phyloP scores from a whole-genome alignment of 2,888 invertebrate genomes.

The Coelopa pilipes region DNA sequence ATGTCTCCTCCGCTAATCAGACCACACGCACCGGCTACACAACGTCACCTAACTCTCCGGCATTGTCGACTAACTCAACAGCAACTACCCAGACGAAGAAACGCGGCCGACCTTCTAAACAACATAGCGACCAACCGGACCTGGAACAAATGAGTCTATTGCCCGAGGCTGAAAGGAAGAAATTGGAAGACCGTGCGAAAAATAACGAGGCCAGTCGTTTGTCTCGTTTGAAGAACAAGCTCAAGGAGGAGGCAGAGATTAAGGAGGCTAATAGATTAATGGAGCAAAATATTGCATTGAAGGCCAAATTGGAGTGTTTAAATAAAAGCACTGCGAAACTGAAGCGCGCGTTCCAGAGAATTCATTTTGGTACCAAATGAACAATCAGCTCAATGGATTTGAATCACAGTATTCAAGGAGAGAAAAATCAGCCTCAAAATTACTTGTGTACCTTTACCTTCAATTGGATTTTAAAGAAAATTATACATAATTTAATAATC shows the following conservation, averaged over 20 bases:
- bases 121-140: slow-evolving; percentile 62
- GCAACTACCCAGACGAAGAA: slow-evolving; percentile 41
- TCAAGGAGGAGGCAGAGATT: slow-evolving; percentile 55
- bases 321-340: slow-evolving; percentile 40
- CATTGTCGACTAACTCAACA: slow-evolving; percentile 51
- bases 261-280: slow-evolving; percentile 38
- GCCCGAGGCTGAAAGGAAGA: slow-evolving; percentile 53
- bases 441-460: slow-evolving; percentile 9
- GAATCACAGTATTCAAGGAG: too few species aligned
- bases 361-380: slow-evolving; percentile 31
- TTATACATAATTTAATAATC: too few species aligned
- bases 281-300: slow-evolving; percentile 35
- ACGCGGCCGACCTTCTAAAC: slow-evolving; percentile 61
- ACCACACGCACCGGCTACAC: slow-evolving; percentile 45
- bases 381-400: background rate
- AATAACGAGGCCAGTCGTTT: slow-evolving; percentile 63
- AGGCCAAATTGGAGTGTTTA: slow-evolving; percentile 20
- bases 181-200: slow-evolving; percentile 58
- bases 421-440: too few species aligned
- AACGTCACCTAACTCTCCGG: slow-evolving; percentile 55
- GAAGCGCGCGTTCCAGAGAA: slow-evolving; percentile 40
- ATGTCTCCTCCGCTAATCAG: slow-evolving; percentile 49
- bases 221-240: slow-evolving; percentile 60
- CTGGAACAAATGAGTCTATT: slow-evolving; percentile 50
- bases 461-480: background rate